These are phyloP conservation scores for Enteromius trimaculatus DNA, from an alignment of 2,797 vertebrate genomes.

Conservation along the genomic window DNA sequence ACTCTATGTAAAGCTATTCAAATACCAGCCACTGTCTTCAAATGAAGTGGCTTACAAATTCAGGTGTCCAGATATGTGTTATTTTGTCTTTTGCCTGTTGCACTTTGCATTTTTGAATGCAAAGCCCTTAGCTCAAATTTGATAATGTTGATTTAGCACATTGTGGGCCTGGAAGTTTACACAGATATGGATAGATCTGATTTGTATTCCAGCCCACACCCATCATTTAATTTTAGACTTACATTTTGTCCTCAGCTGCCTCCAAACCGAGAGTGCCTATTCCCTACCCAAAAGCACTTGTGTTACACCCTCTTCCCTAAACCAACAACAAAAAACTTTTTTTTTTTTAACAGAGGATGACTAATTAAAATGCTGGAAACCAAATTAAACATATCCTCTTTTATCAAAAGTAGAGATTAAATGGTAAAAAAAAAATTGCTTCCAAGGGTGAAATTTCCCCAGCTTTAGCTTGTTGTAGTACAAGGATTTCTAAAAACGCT, in stretches of 20 bases:
- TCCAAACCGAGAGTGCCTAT: constrained; percentile 66
- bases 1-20: constrained; percentile 57
- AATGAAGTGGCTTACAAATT: constrained; percentile 52
- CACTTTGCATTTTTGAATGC: constrained; percentile 56
- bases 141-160: constrained; percentile 49
- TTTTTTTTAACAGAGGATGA: constrained; percentile 65
- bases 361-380: constrained; percentile 69
- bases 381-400: constrained; percentile 59
- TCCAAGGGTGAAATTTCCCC: constrained; percentile 52
- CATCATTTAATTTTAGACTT: constrained; percentile 71
- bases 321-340: constrained; percentile 73
- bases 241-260: constrained; percentile 57
- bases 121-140: constrained; percentile 47
- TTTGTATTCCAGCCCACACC: constrained; percentile 71
- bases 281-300: constrained; percentile 66
- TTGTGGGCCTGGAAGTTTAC: constrained; percentile 41
- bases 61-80: constrained; percentile 48
- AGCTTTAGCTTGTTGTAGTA: constrained; percentile 63
- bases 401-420: constrained; percentile 66
- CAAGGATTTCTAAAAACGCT: constrained; percentile 62
- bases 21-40: constrained; percentile 45
- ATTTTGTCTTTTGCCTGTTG: constrained; percentile 45
- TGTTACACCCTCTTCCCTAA: constrained; percentile 65
- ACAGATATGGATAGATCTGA: constrained; percentile 45
- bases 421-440: constrained; percentile 65